Conservation (phyloP, 2,113 vertebrate species). For the Anarrhichthys ocellatus region DNA sequence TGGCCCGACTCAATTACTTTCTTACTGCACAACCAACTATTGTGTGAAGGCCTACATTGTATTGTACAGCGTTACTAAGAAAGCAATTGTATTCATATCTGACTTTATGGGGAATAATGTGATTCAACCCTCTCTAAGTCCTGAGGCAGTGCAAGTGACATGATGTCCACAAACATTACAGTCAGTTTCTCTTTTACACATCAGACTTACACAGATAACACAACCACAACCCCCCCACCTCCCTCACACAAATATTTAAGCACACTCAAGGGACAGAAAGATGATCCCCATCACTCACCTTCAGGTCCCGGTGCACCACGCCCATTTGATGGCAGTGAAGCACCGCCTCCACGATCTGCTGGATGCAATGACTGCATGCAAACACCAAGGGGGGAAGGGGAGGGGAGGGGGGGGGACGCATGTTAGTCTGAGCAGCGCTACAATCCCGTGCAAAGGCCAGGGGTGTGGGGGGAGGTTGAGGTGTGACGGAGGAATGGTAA, state of each 20-base stretch:
- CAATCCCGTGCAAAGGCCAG: conserved; percentile 82
- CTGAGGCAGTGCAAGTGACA: conserved; percentile 9
- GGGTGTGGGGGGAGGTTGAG: conserved; percentile 13
- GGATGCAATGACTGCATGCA: conserved; percentile 96
- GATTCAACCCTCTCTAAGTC: background rate
- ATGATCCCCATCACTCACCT: conserved; percentile 88
- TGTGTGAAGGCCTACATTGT: background rate
- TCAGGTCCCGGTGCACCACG: conserved; percentile 98
- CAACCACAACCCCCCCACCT: background rate
- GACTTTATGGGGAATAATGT: background rate
- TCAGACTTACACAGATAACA: conserved; percentile 37
- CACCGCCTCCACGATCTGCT: conserved; percentile 98
- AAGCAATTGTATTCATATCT: background rate
- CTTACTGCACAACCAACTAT: background rate
- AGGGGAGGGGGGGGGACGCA: conserved; percentile 72
- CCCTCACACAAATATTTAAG: conserved; percentile 17
- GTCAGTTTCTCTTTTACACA: conserved; percentile 10
- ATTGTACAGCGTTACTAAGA: background rate
- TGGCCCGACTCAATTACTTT: background rate
- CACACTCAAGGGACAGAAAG: conserved; percentile 47
- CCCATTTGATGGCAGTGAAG: conserved; percentile 98
- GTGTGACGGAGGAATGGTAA: conserved; percentile 9
- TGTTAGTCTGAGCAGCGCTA: conserved; percentile 85
- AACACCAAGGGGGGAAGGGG: conserved; percentile 81
- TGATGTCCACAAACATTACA: conserved; percentile 37